Evolutionary conservation across 2,113 vertebrate genomes (phyloP).

Genomic region (Cochlearius cochlearius): DNA sequence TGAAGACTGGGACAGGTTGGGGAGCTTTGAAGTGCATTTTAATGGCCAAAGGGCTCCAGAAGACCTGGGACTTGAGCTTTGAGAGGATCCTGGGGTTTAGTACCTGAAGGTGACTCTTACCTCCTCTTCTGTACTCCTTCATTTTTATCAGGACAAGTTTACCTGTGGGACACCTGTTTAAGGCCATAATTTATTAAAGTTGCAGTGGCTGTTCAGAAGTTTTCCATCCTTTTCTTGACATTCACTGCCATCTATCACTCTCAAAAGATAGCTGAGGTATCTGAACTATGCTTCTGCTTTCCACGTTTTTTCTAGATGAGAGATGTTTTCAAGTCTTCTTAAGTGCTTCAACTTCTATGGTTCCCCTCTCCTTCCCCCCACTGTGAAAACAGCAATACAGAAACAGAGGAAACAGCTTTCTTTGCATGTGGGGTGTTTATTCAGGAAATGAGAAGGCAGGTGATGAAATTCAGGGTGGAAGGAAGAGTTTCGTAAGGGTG

Average conservation of each 20-base stretch:
- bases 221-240: neutral
- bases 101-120: neutral
- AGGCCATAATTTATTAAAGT: neutral
- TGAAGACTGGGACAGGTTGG: neutral
- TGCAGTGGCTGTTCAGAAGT: neutral
- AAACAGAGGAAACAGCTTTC: neutral
- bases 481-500: constrained; percentile 15
- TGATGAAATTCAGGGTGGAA: constrained; percentile 15
- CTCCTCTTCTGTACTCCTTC: neutral
- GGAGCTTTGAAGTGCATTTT: neutral
- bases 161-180: neutral
- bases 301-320: neutral
- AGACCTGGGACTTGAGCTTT: neutral
- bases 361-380: neutral
- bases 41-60: neutral
- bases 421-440: neutral
- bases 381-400: neutral
- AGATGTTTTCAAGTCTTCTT: neutral
- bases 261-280: neutral
- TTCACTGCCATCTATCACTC: neutral
- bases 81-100: neutral
- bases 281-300: neutral
- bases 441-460: constrained; percentile 12
- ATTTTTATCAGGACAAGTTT: neutral
- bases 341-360: neutral